Evolutionary conservation across 2,888 invertebrate genomes (phyloP), one percentile per base, ranked within the genome.

Genomic region (Synanthedon vespiformis): DNA sequence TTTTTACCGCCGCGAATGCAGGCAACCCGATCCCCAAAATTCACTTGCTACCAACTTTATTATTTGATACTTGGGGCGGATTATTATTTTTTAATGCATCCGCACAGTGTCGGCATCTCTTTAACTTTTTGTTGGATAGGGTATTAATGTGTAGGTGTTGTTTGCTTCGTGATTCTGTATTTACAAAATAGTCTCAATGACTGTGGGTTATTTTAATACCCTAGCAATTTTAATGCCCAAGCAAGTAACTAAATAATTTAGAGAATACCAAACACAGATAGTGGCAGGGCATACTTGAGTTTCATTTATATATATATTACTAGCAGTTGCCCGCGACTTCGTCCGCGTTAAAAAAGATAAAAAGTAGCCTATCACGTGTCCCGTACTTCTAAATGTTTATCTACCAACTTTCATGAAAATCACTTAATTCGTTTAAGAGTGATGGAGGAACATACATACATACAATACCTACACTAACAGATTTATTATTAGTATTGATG

Each of bases 31-130:
- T 84, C 80, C 71, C 72, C 71, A 58, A 84, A 84, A 86, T 85
- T 83, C 84, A 87, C 86, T 86, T 86, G 86, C 86, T 85, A 85
- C 86, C 80, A 84, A 86, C 74, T 87, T 85, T 85, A 87, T 86
- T 85, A 87, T 87, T 84, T 81, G 86, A 85, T 87, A 85, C 85
- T 82, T 68, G 68, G 68, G 70, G 72, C 68, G 75, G 80, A 79
- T 84, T 80, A 70, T 74, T 75, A 69, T 75, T 71, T 76, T 71
- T 73, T 74, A 71, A 67, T 60, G 62, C 65, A 68, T 62, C 74
- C 67, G 69, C 64, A 70, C 60, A 61, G 63, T 62, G 80, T 72
- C 86, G 86, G 86, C 79, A 57, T 71, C 67, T 58, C 77, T 84
- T 86, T 80, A 73, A 65, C 56, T 64, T 72, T 76, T 77, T 78